These are phyloP conservation scores for Clarias magur DNA, from an alignment of 2,113 vertebrate species.

Conservation along the genomic window DNA sequence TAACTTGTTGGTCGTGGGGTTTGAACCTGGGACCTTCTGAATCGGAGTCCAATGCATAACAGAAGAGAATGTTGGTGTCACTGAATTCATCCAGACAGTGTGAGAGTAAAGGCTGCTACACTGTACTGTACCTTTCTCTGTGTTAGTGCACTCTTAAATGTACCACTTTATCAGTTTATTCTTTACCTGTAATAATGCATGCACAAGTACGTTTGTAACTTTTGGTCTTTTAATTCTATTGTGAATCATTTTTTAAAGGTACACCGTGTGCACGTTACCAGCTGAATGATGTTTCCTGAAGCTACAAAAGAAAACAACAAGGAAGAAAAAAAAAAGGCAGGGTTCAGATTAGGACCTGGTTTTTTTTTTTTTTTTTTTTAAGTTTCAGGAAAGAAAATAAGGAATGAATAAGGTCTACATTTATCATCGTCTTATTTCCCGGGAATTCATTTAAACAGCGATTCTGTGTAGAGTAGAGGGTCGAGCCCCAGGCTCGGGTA, in stretches of 20 bases:
- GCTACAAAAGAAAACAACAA: not conserved
- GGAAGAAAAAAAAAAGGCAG: not conserved
- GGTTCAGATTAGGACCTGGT: not conserved
- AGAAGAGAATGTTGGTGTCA: not conserved
- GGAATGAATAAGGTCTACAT: not conserved
- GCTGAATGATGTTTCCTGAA: not conserved
- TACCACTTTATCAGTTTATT: not conserved
- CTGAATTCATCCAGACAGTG: too few relatives aligned
- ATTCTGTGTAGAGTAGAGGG: not conserved
- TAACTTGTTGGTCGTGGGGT: too few relatives aligned
- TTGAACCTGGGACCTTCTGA: too few relatives aligned
- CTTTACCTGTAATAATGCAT: not conserved
- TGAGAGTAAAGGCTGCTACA: not conserved
- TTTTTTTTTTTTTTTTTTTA: not conserved
- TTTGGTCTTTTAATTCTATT: not conserved
- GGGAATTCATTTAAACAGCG: not conserved
- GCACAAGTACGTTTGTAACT: not conserved
- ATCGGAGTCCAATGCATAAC: too few relatives aligned
- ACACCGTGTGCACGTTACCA: not conserved
- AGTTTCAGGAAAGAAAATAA: not conserved
- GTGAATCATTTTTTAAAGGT: not conserved
- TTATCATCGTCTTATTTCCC: not conserved
- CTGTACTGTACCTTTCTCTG: not conserved
- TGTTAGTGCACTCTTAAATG: too few relatives aligned
- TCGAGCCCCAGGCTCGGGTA: not conserved